These are phyloP conservation scores for Penaeus chinensis DNA, from an alignment of 1,140 invertebrate species.

Conservation along the genomic window DNA sequence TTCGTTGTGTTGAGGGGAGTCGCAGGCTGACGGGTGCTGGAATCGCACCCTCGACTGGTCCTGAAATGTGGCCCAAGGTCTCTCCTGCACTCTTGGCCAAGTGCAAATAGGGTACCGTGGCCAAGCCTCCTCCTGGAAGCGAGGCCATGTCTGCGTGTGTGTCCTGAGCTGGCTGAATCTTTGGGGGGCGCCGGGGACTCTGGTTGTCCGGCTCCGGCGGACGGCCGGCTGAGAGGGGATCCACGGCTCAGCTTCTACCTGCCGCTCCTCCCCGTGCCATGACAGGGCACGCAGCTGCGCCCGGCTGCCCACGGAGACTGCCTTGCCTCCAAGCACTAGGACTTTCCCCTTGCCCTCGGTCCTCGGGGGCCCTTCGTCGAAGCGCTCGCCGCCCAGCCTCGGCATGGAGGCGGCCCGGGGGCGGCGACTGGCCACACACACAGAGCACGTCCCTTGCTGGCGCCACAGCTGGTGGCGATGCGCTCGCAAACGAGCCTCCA, in stretches of 20 bases:
- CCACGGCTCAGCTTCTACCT: too few species aligned
- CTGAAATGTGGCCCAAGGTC: too few species aligned
- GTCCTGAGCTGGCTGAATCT: too few species aligned
- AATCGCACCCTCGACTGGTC: too few species aligned
- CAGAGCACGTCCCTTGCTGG: constrained; percentile 10
- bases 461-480: constrained; percentile 36
- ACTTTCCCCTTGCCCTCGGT: neutral
- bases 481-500: constrained; percentile 23
- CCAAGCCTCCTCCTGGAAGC: too few species aligned
- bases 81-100: too few species aligned
- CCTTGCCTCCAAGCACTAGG: constrained; percentile 31
- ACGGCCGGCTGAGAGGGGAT: neutral
- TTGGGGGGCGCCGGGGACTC: too few species aligned
- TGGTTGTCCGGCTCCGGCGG: neutral
- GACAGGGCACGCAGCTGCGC: constrained; percentile 13
- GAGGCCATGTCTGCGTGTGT: too few species aligned
- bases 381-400: neutral
- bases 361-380: neutral
- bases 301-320: constrained; percentile 21
- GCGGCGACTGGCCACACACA: neutral
- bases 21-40: too few species aligned
- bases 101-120: too few species aligned
- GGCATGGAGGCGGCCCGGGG: neutral
- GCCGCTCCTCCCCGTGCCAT: constrained; percentile 29
- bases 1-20: too few species aligned